phyloP scores from a whole-genome alignment of 1,140 invertebrate genomes.

The Calephelis nemesis region DNA sequence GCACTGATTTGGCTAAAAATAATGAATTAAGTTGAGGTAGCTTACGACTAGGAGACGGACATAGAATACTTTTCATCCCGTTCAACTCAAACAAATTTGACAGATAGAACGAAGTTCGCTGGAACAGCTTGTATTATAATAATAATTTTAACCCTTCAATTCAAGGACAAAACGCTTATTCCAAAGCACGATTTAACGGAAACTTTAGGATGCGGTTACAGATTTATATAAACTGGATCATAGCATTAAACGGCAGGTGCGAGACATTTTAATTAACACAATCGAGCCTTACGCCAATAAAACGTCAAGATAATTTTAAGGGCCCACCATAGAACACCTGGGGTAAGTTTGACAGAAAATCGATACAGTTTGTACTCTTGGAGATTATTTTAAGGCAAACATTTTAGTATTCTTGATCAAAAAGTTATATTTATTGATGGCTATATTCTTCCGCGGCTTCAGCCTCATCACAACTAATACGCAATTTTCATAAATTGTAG shows the following conservation, averaged over 20 bases:
- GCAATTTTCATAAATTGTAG: too few species aligned
- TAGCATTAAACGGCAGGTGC: conserved; percentile 7
- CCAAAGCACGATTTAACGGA: neutral
- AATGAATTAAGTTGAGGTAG: too few species aligned
- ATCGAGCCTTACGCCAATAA: conserved; percentile 42
- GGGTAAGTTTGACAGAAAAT: conserved; percentile 47
- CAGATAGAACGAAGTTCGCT: too few species aligned
- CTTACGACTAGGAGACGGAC: too few species aligned
- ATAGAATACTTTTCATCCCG: too few species aligned
- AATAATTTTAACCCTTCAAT: neutral
- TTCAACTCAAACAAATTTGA: too few species aligned
- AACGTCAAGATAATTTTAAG: conserved; percentile 55
- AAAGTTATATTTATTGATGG: neutral
- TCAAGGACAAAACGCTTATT: neutral
- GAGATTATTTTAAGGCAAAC: neutral
- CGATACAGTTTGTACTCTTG: conserved; percentile 30
- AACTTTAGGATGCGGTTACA: neutral
- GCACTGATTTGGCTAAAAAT: too few species aligned
- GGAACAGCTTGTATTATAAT: neutral
- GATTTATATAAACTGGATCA: conserved; percentile 7
- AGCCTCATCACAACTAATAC: too few species aligned
- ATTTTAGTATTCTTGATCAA: too few species aligned
- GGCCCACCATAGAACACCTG: conserved; percentile 45
- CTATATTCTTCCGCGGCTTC: too few species aligned
- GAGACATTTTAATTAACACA: conserved; percentile 49